Evolutionary conservation across 2,888 invertebrate species (phyloP).

Genomic region (Nemotelus pantherinus): DNA sequence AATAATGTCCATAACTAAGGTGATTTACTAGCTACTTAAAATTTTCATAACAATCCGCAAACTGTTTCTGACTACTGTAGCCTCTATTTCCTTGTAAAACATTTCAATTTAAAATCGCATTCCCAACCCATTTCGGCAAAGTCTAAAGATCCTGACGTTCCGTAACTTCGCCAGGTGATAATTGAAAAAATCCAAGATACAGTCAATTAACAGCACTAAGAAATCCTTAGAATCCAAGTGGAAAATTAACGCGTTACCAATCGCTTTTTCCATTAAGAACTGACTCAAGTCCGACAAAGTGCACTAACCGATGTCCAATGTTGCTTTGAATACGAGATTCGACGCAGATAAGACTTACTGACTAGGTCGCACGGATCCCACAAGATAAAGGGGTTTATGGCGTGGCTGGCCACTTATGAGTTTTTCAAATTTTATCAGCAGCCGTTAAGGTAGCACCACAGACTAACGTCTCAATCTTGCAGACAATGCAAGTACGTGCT

Average conservation of each 20-base stretch:
- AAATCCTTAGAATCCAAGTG: not conserved
- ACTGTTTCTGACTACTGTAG: too few species aligned
- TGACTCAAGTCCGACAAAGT: too few species aligned
- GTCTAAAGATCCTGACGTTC: not conserved
- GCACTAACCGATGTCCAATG: too few species aligned
- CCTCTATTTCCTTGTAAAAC: too few species aligned
- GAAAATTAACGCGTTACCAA: not conserved
- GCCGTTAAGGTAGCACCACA: not conserved
- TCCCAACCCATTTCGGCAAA: not conserved
- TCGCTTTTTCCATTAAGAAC: too few species aligned
- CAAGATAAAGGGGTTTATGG: not conserved
- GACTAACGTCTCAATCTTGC: not conserved
- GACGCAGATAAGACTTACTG: too few species aligned
- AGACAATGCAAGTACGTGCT: conserved; percentile 7
- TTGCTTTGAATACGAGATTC: too few species aligned
- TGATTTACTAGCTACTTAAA: too few species aligned
- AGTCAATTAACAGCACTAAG: conserved; percentile 3
- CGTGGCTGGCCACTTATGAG: not conserved
- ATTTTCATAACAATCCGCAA: too few species aligned
- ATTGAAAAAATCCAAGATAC: conserved; percentile 14
- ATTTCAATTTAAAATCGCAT: too few species aligned
- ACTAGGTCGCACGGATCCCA: not conserved
- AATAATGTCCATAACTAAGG: too few species aligned
- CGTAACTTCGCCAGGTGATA: conserved; percentile 14
- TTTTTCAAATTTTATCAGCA: not conserved